Evolutionary conservation across 2,113 vertebrate genomes (phyloP).

Genomic region (Leucopsar rothschildi): DNA sequence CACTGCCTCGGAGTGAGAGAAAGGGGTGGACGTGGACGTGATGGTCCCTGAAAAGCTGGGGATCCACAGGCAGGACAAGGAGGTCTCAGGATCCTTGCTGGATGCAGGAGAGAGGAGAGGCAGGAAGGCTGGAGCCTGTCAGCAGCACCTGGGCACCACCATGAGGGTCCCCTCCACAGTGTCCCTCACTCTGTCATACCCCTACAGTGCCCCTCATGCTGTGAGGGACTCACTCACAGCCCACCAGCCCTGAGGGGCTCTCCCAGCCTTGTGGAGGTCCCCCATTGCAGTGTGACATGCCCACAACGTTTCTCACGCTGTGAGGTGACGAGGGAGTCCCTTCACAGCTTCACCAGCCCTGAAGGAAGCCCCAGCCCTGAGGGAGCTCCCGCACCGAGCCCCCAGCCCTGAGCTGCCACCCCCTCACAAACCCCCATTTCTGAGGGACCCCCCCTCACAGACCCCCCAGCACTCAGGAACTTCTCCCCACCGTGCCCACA

Average conservation of each 20-base stretch:
- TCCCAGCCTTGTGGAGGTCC: not conserved
- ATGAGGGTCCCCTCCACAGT: not conserved
- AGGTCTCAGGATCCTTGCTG: too few relatives aligned
- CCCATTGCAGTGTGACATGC: not conserved
- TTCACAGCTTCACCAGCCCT: not conserved
- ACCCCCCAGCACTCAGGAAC: not conserved
- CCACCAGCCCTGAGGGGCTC: not conserved
- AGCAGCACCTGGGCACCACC: not conserved
- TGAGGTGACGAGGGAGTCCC: not conserved
- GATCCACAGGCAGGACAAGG: not conserved
- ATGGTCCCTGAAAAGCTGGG: fast-evolving
- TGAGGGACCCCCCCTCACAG: too few relatives aligned
- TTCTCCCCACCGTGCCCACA: too few relatives aligned
- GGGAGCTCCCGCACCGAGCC: not conserved
- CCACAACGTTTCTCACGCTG: not conserved
- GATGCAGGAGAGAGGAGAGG: not conserved
- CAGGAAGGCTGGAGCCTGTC: not conserved
- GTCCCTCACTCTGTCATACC: not conserved
- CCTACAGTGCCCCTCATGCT: not conserved
- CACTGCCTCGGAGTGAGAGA: fast-evolving
- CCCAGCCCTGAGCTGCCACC: not conserved
- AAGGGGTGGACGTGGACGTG: not conserved
- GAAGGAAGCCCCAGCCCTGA: not conserved
- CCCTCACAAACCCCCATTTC: not conserved
- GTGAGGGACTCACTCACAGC: too few relatives aligned